phyloP scores from a whole-genome alignment of 2,888 invertebrate genomes.

The Drosophila robusta region DNA sequence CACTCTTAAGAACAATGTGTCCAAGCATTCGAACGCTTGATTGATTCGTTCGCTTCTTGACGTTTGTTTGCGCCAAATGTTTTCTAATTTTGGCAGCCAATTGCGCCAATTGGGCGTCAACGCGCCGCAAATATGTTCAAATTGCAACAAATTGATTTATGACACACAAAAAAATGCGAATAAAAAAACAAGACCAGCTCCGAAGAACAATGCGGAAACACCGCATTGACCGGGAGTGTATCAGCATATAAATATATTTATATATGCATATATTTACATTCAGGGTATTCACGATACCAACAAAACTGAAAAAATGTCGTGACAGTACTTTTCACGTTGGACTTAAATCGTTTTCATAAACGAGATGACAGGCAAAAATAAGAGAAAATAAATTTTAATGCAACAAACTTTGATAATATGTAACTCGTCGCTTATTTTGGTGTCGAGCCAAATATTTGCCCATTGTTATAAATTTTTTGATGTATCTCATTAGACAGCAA shows the following conservation, averaged over 20 bases:
- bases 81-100: slow-evolving; percentile 58
- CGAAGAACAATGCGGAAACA: slow-evolving; percentile 64
- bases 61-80: slow-evolving; percentile 48
- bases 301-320: slow-evolving; percentile 9
- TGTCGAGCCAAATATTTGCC: slow-evolving; percentile 53
- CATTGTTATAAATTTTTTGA: slow-evolving; percentile 67
- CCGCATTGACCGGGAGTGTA: slow-evolving; percentile 17
- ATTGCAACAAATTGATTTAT: slow-evolving; percentile 78
- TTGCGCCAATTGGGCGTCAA: slow-evolving; percentile 66
- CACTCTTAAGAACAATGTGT: slow-evolving; percentile 17
- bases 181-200: slow-evolving; percentile 25
- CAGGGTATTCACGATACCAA: slow-evolving; percentile 18
- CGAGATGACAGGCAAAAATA: slow-evolving; percentile 35
- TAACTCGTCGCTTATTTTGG: slow-evolving; percentile 58
- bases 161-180: slow-evolving; percentile 33
- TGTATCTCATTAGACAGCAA: slow-evolving; percentile 45
- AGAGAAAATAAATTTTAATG: slow-evolving; percentile 37
- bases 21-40: slow-evolving; percentile 42
- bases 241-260: slow-evolving; percentile 1
- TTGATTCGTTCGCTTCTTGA: slow-evolving; percentile 62
- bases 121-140: slow-evolving; percentile 46
- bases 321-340: slow-evolving; percentile 5
- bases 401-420: slow-evolving; percentile 51
- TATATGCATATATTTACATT: slow-evolving; percentile 1
- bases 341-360: slow-evolving; percentile 22